These are phyloP conservation scores for Papilio glaucus DNA, from an alignment of 1,140 invertebrate species.

Conservation along the genomic window DNA sequence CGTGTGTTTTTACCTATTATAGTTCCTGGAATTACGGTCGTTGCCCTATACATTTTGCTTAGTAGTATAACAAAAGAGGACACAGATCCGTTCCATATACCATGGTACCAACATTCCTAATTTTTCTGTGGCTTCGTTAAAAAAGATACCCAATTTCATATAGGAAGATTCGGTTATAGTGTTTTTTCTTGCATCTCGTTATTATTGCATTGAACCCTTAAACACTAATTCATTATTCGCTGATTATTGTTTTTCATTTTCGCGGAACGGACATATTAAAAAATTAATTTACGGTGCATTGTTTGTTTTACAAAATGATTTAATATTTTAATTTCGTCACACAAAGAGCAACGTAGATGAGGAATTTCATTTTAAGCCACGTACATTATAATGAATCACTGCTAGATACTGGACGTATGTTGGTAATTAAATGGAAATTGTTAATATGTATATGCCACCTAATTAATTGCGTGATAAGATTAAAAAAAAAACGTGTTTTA, in stretches of 20 bases:
- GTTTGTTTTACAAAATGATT: neutral
- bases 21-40: neutral
- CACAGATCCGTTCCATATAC: too few relatives aligned
- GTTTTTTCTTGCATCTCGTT: too few relatives aligned
- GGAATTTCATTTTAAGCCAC: constrained; percentile 24
- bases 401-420: constrained; percentile 9
- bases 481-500: too few relatives aligned
- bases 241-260: too few relatives aligned
- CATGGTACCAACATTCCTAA: too few relatives aligned
- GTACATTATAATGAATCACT: constrained; percentile 27
- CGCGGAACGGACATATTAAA: neutral
- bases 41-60: neutral
- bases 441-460: neutral
- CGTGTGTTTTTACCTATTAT: neutral
- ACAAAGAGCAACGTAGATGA: constrained; percentile 8
- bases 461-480: too few relatives aligned
- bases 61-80: too few relatives aligned
- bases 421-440: neutral
- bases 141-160: too few relatives aligned
- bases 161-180: too few relatives aligned
- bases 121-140: too few relatives aligned
- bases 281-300: constrained; percentile 5
- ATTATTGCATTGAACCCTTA: too few relatives aligned
- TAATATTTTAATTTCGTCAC: constrained; percentile 28
- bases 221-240: too few relatives aligned